Conservation (phyloP, 2,888 invertebrate genomes). For the Heliconius ethilla region DNA sequence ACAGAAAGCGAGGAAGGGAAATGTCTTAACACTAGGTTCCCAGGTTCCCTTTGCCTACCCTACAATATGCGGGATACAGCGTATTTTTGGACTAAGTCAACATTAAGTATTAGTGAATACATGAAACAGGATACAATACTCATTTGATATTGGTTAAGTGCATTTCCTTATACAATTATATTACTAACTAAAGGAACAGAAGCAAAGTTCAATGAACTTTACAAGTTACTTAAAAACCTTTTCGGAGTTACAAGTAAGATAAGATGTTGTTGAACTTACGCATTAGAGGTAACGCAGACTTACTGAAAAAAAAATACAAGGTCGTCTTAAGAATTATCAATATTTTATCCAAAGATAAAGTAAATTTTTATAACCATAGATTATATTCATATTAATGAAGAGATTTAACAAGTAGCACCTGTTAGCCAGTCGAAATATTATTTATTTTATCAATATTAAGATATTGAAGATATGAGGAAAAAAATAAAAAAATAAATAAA, state of each 20-base stretch:
- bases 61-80: neutral
- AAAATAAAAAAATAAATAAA: too few species aligned
- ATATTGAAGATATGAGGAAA: too few species aligned
- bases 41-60: neutral
- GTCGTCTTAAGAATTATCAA: neutral
- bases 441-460: too few species aligned
- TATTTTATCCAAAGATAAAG: neutral
- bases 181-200: neutral
- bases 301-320: neutral
- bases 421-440: too few species aligned
- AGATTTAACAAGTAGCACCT: too few species aligned
- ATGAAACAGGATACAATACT: neutral
- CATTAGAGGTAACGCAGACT: conserved; percentile 8
- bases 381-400: too few species aligned
- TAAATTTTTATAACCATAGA: neutral
- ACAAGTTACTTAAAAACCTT: conserved; percentile 21
- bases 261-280: conserved; percentile 35
- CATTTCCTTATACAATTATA: neutral
- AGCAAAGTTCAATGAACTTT: conserved; percentile 11
- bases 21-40: neutral
- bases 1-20: neutral
- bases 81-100: neutral
- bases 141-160: neutral
- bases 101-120: neutral
- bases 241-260: conserved; percentile 20